These are phyloP conservation scores for Meghimatium bilineatum DNA, from an alignment of 2,888 invertebrate genomes.

Conservation along the genomic window DNA sequence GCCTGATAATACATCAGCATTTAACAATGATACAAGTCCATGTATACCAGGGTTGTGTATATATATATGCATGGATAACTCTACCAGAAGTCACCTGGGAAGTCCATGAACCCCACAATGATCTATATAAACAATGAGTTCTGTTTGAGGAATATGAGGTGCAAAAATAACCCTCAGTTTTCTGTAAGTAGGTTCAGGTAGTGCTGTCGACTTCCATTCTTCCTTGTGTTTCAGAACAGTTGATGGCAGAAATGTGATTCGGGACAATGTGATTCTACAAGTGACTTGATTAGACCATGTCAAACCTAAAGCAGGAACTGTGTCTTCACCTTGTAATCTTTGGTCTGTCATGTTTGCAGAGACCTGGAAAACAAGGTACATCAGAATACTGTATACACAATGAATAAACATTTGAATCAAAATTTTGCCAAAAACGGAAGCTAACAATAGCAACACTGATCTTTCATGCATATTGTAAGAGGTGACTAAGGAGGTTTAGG, in stretches of 20 bases:
- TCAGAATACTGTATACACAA: no score
- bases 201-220: background rate
- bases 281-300: constrained; percentile 84
- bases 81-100: background rate
- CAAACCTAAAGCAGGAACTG: constrained; percentile 82
- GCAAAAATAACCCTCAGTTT: constrained; percentile 80
- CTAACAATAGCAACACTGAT: no score
- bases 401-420: no score
- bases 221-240: background rate
- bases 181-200: constrained; percentile 58
- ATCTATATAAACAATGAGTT: constrained; percentile 79
- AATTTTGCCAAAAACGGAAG: no score
- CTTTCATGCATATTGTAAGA: no score
- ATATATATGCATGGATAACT: no score
- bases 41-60: background rate
- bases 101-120: constrained; percentile 42
- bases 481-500: no score
- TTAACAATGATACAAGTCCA: no score
- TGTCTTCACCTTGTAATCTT: background rate
- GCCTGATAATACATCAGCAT: no score
- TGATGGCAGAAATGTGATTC: constrained; percentile 43
- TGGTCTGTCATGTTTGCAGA: constrained; percentile 62
- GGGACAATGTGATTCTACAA: constrained; percentile 80
- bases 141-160: constrained; percentile 80
- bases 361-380: constrained; percentile 58